phyloP scores from a whole-genome alignment of 2,888 invertebrate species.

The Metallyticus violacea region DNA sequence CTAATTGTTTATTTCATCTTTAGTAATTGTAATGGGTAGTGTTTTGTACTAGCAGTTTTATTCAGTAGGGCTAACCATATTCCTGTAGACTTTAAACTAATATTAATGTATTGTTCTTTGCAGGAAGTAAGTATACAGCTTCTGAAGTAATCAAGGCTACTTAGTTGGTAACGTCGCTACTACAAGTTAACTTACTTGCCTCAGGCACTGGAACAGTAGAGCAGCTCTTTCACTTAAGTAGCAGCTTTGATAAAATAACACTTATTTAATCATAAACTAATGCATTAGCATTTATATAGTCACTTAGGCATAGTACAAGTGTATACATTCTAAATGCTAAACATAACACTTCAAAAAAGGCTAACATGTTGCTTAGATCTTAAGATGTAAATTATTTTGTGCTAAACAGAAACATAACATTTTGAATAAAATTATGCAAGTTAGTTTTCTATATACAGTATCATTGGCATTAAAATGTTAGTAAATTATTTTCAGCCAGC shows the following conservation, averaged over 20 bases:
- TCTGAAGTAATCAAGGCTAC: neutral
- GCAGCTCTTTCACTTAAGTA: neutral
- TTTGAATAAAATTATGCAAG: neutral
- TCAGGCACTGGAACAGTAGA: neutral
- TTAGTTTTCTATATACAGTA: neutral
- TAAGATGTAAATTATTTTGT: neutral
- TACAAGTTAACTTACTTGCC: neutral
- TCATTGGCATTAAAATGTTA: neutral
- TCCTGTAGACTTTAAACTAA: neutral
- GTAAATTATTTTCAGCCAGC: too few relatives aligned
- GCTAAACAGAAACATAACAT: neutral
- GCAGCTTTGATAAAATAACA: neutral
- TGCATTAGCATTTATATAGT: neutral
- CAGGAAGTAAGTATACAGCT: conserved; percentile 30
- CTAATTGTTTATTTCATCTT: too few relatives aligned
- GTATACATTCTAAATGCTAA: neutral
- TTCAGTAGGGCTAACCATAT: neutral
- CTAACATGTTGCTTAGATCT: neutral
- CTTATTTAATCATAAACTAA: neutral
- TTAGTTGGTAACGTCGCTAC: conserved; percentile 10
- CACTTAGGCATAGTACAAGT: neutral
- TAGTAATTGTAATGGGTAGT: neutral
- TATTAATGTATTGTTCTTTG: conserved; percentile 10
- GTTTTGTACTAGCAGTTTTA: neutral
- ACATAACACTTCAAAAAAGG: neutral